phyloP scores from a whole-genome alignment of 2,888 invertebrate species.

The Ormia ochracea region DNA sequence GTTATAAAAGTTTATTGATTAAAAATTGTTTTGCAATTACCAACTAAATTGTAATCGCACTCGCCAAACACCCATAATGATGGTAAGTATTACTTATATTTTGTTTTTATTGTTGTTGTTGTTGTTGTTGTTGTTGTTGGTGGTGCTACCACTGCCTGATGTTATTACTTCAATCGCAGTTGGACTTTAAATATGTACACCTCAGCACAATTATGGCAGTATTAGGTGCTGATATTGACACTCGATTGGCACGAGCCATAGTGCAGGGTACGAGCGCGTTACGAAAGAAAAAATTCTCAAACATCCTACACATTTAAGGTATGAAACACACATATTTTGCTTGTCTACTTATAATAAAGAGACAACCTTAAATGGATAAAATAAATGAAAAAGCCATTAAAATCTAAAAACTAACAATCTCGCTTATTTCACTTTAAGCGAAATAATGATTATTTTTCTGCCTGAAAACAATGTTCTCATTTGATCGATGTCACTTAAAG shows the following conservation, averaged over 20 bases:
- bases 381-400: slow-evolving; percentile 45
- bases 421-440: slow-evolving; percentile 22
- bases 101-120: not conserved
- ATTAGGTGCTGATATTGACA: slow-evolving; percentile 64
- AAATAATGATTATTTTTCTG: not conserved
- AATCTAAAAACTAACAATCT: slow-evolving; percentile 10
- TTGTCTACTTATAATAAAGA: slow-evolving; percentile 12
- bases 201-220: slow-evolving; percentile 42
- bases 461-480: not conserved
- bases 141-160: too few species aligned
- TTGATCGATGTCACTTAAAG: not conserved
- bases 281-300: not conserved
- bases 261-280: slow-evolving; percentile 12
- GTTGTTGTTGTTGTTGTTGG: too few species aligned
- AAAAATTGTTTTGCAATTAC: slow-evolving; percentile 60
- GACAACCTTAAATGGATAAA: slow-evolving; percentile 40
- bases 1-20: slow-evolving; percentile 54
- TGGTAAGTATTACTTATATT: slow-evolving; percentile 34
- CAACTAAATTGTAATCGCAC: slow-evolving; percentile 40
- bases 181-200: not conserved
- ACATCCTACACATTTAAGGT: slow-evolving; percentile 55
- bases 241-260: slow-evolving; percentile 64
- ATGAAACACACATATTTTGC: slow-evolving; percentile 23
- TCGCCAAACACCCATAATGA: slow-evolving; percentile 42
- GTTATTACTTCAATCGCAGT: not conserved